These are phyloP conservation scores for Helicoverpa armigera DNA, from an alignment of 1,140 invertebrate species.

Conservation along the genomic window DNA sequence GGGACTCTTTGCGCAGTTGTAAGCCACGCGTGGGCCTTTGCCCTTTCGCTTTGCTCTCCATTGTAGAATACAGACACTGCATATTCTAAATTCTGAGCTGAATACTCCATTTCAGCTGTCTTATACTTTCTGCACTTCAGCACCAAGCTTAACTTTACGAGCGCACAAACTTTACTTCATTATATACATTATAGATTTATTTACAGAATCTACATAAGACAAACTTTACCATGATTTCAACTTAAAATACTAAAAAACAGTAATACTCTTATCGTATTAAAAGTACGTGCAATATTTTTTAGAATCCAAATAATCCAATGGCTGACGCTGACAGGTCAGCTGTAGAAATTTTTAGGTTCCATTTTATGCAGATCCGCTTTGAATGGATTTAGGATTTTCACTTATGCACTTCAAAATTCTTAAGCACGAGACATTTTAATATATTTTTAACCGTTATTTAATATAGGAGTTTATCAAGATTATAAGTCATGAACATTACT, in stretches of 20 bases:
- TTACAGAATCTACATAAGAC: not conserved
- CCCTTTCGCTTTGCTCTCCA: constrained; percentile 87
- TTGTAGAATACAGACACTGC: constrained; percentile 86
- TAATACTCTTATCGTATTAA: not conserved
- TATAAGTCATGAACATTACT: no score
- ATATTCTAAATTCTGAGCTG: constrained; percentile 84
- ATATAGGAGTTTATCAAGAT: no score
- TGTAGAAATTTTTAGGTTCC: constrained; percentile 17
- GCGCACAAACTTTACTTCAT: not conserved
- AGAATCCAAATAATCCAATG: constrained; percentile 5
- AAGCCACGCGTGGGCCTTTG: constrained; percentile 94
- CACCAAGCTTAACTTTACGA: not conserved
- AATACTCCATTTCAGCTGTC: constrained; percentile 80
- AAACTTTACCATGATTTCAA: not conserved
- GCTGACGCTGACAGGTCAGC: constrained; percentile 29
- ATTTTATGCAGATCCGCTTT: not conserved
- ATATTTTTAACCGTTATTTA: no score
- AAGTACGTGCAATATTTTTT: constrained; percentile 11
- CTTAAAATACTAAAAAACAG: not conserved
- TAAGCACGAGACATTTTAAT: no score
- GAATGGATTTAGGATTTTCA: not conserved
- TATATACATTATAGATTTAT: not conserved
- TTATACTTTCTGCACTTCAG: not conserved
- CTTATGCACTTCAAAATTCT: no score
- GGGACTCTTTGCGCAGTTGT: constrained; percentile 92